Conservation (phyloP, 2,113 vertebrate species). For the Otocyon megalotis region DNA sequence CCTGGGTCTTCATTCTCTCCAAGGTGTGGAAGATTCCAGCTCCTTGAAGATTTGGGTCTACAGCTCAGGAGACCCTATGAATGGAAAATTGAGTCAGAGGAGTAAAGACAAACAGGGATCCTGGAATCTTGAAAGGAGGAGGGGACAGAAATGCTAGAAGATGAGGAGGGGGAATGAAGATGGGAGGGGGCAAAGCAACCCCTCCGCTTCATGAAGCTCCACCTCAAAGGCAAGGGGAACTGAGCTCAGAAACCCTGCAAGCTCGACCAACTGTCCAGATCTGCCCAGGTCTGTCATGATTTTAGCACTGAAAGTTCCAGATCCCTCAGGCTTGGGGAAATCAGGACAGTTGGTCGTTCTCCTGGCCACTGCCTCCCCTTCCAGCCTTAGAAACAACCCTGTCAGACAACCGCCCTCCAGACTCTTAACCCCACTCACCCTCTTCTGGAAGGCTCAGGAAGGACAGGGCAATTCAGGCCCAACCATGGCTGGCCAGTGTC, state of each 20-base stretch:
- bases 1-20: conserved; percentile 68
- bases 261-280: accelerated
- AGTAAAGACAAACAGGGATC: not conserved
- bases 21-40: not conserved
- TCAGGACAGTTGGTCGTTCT: accelerated
- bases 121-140: not conserved
- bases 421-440: not conserved
- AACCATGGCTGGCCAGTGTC: accelerated
- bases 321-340: not conserved
- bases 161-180: not conserved
- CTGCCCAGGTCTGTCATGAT: not conserved
- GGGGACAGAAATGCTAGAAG: not conserved
- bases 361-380: not conserved
- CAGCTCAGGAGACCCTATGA: not conserved
- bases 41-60: not conserved
- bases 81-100: not conserved
- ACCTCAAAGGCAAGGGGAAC: not conserved
- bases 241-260: not conserved
- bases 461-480: not conserved
- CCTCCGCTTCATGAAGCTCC: not conserved
- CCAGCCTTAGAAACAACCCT: not conserved
- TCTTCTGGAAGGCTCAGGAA: not conserved
- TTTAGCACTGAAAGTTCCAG: not conserved
- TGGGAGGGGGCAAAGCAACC: no score
- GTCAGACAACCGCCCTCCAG: not conserved